A percentile compares a stretch with the other conserved stretches of the same genome.
phyloP scores from a whole-genome alignment of 2,888 invertebrate genomes.

The Eilema depressum region DNA sequence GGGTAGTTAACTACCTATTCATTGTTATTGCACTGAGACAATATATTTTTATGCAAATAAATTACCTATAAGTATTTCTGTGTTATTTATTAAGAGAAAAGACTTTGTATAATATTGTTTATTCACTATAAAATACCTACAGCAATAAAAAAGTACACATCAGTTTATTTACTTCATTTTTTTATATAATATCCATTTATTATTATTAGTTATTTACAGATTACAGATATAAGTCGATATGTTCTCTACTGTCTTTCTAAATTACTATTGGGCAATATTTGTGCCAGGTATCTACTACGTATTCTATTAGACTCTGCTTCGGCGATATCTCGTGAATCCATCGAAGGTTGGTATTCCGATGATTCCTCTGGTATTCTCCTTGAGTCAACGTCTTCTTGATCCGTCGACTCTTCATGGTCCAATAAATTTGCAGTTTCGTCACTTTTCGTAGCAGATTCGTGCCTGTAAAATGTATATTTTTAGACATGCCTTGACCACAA shows the following conservation, averaged over 20 bases:
- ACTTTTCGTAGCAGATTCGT: conserved; percentile 42
- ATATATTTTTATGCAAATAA: not conserved
- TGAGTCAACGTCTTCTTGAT: conserved; percentile 73
- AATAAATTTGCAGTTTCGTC: conserved; percentile 79
- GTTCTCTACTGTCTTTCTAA: conserved; percentile 68
- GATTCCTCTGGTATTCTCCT: conserved; percentile 53
- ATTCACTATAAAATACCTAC: conserved; percentile 32
- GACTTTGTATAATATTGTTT: conserved; percentile 2
- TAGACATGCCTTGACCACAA: not conserved
- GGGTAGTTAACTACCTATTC: not conserved
- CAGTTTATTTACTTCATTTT: conserved; percentile 34
- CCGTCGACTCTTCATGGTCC: conserved; percentile 71
- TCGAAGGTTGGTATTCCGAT: conserved; percentile 47
- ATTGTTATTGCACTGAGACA: not conserved
- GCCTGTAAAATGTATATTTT: conserved; percentile 43
- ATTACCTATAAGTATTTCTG: not conserved
- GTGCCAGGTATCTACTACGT: conserved; percentile 81
- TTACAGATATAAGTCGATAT: conserved; percentile 45
- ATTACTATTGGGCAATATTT: conserved; percentile 76
- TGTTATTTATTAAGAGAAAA: not conserved
- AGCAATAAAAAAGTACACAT: conserved; percentile 37
- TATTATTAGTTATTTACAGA: conserved; percentile 41
- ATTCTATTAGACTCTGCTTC: conserved; percentile 79
- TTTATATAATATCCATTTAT: conserved; percentile 14
- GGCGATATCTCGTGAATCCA: conserved; percentile 60